phyloP scores from a whole-genome alignment of 1,140 invertebrate species.

The Heterodera schachtii region DNA sequence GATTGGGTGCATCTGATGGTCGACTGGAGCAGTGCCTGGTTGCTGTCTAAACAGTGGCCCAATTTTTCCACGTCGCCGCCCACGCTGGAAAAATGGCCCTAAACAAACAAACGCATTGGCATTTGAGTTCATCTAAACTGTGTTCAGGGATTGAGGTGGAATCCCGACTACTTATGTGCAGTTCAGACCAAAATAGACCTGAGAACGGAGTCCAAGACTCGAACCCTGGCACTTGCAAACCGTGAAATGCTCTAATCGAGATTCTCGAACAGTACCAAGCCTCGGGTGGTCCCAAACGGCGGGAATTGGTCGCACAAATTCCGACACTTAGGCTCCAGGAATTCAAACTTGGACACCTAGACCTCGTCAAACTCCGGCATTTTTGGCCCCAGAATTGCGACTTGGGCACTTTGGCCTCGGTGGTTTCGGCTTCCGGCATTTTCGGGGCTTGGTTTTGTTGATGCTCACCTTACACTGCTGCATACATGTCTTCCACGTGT shows the following conservation, averaged over 20 bases:
- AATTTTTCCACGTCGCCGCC: slow-evolving; percentile 44
- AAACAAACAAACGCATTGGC: slow-evolving; percentile 9
- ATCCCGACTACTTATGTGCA: neutral
- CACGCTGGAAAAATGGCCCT: slow-evolving; percentile 40
- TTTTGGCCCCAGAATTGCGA: no score
- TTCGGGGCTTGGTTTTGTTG: neutral
- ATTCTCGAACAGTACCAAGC: no score
- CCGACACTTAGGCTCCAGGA: neutral
- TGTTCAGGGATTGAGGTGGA: no score
- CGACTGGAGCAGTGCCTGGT: slow-evolving; percentile 27
- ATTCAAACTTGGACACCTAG: neutral
- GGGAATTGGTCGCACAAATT: no score
- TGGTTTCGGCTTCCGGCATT: no score
- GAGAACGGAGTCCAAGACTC: no score
- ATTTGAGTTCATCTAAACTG: neutral
- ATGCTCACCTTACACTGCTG: neutral
- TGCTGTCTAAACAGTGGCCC: slow-evolving; percentile 28
- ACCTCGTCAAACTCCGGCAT: no score
- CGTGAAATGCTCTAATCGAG: no score
- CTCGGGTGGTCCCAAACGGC: no score
- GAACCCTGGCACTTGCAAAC: no score
- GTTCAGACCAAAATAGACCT: neutral
- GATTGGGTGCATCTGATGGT: slow-evolving; percentile 41
- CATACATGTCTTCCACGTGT: slow-evolving; percentile 12
- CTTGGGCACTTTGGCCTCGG: no score